Base-by-base conservation (phyloP, 2,797 vertebrate genomes). In the Myripristis murdjan region DNA sequence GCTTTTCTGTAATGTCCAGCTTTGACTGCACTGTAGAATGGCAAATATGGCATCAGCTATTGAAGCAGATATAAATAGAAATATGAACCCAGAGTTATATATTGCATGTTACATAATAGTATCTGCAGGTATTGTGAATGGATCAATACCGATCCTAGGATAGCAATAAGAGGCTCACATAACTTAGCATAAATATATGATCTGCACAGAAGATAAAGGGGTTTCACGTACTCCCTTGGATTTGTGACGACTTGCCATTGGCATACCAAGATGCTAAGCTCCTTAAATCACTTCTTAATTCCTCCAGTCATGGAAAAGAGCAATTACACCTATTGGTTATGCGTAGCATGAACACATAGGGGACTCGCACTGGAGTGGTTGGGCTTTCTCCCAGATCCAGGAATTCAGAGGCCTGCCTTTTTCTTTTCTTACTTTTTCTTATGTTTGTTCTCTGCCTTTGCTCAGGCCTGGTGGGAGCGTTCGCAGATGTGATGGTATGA, bases 251-350 rank as follows among this genome's bases (percentile, higher is more conserved):
- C 58, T 44, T 47, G 35, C 68, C 53, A 53, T 46, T 56, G 59
- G 31, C 64, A 57, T 41, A 10, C 28, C 15, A 8, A 23, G 6
- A 18, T 15, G 49, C 35, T 75, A 77, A 82, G 67, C 67, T 78
- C 44, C 53, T 75, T 89, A 81, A 86, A 71, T 81, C 39, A 35
- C 64, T 61, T 35, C 37, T 60, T 60, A 65, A 75, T 82, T 84
- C 64, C 37, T 44, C 64, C 43, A 28, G 35, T 67, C 11, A 48
- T 65, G 63, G 16, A 82, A 75, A 79, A 41, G n/a, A 55, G 28
- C 64, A 77, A 62, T 78, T 74, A 53, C 11, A 7, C 44, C 73
- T 64, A 47, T 64, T 64, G 77, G 33, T 20, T 72, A 46, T 79
- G 55, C 51, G 72, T 58, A 35, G 35, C 58, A 51, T 9, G 10